Percentiles rank a stretch among this genome's conserved stretches.
Conservation (phyloP, 2,113 vertebrate species). For the Empidonax alnorum region DNA sequence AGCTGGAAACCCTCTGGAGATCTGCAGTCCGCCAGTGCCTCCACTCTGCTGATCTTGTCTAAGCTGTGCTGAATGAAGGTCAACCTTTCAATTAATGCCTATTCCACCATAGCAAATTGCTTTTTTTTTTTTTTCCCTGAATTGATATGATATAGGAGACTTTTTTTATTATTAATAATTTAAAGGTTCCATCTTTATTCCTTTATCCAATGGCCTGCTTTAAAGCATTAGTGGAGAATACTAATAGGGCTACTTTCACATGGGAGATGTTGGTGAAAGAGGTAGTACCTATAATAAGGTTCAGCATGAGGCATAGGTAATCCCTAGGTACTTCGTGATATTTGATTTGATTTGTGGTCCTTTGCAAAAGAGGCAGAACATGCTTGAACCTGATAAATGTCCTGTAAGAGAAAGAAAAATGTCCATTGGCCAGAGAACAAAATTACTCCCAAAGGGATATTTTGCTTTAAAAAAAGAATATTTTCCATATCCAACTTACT, state of each 20-base stretch:
- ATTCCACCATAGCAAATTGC: background rate
- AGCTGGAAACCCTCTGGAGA: slow-evolving; percentile 53
- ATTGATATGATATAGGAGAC: slow-evolving; percentile 25
- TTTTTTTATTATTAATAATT: slow-evolving; percentile 31
- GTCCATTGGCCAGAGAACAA: background rate
- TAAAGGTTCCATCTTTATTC: background rate
- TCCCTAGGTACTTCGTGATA: slow-evolving; percentile 37
- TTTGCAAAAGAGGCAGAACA: slow-evolving; percentile 28
- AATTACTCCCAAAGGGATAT: slow-evolving; percentile 8
- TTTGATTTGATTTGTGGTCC: slow-evolving; percentile 60
- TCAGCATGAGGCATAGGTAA: background rate
- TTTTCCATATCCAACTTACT: background rate
- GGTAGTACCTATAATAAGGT: background rate
- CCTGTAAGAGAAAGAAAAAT: background rate
- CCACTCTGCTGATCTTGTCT: slow-evolving; percentile 48
- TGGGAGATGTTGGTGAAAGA: background rate
- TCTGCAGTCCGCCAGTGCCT: background rate
- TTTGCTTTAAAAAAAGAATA: background rate
- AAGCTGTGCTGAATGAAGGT: slow-evolving; percentile 43
- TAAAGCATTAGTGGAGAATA: background rate
- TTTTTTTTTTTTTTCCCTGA: background rate
- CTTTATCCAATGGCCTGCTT: background rate
- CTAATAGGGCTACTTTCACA: background rate
- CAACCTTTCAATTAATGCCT: slow-evolving; percentile 51
- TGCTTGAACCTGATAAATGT: slow-evolving; percentile 9